A percentile compares a stretch with the other conserved stretches of the same genome.
Evolutionary conservation across 2,888 invertebrate genomes (phyloP).

Genomic region (Drosophila mettleri): DNA sequence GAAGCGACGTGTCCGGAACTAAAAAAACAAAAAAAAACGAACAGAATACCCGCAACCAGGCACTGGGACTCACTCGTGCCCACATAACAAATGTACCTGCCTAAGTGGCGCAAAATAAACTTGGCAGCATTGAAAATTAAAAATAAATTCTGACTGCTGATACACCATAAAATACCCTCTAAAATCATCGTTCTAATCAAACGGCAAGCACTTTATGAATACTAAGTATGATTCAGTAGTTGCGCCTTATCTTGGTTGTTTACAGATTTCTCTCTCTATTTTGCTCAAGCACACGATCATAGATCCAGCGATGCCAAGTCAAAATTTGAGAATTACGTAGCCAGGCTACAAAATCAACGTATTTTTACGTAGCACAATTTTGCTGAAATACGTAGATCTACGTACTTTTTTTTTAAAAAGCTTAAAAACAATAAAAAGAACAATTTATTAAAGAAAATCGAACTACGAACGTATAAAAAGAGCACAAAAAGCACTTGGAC

Average conservation of each 20-base stretch:
- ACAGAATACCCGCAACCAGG: conserved; percentile 14
- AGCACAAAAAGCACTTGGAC: too few species aligned
- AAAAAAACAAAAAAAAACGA: conserved; percentile 19
- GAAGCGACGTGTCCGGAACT: conserved; percentile 73
- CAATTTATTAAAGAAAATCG: too few species aligned
- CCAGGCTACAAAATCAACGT: too few species aligned
- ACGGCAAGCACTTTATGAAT: too few species aligned
- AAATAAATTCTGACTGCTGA: conserved; percentile 25
- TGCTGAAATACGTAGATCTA: too few species aligned
- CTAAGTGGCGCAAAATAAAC: conserved; percentile 68
- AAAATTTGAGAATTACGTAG: too few species aligned
- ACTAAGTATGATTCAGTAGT: background rate
- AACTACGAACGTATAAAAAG: too few species aligned
- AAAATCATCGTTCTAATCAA: accelerated
- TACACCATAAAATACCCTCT: conserved; percentile 2
- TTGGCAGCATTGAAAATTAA: conserved; percentile 60
- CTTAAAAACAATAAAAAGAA: too few species aligned
- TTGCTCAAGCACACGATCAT: background rate
- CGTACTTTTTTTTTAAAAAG: too few species aligned
- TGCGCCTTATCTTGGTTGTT: background rate
- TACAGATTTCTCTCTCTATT: background rate
- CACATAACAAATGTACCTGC: conserved; percentile 78
- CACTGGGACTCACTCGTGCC: conserved; percentile 43
- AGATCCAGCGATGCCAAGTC: too few species aligned
- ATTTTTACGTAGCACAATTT: too few species aligned